A percentile compares a stretch with the other conserved stretches of the same genome.
Evolutionary conservation across 1,140 invertebrate species (phyloP).

Genomic region (Drosophila saltans): DNA sequence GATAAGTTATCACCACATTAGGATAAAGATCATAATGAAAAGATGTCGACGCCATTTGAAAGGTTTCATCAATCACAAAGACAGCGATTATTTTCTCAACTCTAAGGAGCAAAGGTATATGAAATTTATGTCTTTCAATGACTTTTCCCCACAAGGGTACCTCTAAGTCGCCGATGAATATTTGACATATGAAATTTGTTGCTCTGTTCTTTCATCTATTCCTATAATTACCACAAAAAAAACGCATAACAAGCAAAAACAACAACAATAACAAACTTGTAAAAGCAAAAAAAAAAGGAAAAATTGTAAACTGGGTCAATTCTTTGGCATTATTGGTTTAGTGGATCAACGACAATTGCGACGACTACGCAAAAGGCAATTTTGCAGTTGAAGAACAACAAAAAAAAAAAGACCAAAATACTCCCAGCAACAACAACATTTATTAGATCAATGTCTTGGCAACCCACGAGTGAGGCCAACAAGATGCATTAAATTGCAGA

Average conservation of each 20-base stretch:
- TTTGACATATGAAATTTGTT: background rate
- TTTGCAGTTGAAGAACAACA: constrained; percentile 27
- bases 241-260: constrained; percentile 49
- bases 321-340: constrained; percentile 63
- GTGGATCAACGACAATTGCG: constrained; percentile 54
- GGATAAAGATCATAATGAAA: no score
- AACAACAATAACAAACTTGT: background rate
- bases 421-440: constrained; percentile 42
- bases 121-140: no score
- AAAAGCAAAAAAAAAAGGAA: background rate
- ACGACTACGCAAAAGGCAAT: constrained; percentile 66
- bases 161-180: background rate
- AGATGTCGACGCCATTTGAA: no score
- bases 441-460: constrained; percentile 69
- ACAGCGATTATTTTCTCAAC: no score
- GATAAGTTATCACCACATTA: no score
- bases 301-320: constrained; percentile 52
- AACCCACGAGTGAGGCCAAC: constrained; percentile 50
- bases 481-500: constrained; percentile 58
- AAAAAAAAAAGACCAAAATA: constrained; percentile 33
- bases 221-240: constrained; percentile 59
- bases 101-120: no score
- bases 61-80: no score
- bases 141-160: background rate
- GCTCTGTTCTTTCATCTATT: constrained; percentile 44